Evolutionary conservation across 92 coral and sea anemone species (phyloP).

Genomic region (Micromussa lordhowensis): DNA sequence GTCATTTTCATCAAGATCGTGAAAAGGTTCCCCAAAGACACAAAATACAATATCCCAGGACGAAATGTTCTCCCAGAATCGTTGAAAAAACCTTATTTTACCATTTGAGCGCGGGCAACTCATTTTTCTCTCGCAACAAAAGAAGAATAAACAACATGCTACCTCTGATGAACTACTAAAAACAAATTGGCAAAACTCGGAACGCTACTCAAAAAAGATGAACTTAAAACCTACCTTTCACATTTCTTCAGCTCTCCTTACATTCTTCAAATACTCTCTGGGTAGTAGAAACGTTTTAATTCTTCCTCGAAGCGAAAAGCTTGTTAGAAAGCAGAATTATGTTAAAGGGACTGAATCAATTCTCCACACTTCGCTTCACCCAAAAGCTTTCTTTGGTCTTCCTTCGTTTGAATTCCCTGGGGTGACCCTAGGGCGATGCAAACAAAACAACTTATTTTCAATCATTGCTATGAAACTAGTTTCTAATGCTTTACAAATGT

Average conservation of each 20-base stretch:
- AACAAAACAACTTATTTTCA: slow-evolving; percentile 3
- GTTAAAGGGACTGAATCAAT: slow-evolving; percentile 18
- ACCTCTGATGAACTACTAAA: neutral
- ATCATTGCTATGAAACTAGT: neutral
- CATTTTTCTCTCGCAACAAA: neutral
- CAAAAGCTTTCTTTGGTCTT: neutral
- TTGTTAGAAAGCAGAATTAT: neutral
- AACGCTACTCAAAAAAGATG: neutral
- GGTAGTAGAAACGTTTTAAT: neutral
- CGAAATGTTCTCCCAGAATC: neutral
- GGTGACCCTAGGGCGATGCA: neutral
- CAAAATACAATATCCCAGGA: neutral
- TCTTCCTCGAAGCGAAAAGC: neutral
- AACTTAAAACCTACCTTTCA: slow-evolving; percentile 19
- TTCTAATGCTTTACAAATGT: neutral
- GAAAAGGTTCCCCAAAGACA: neutral
- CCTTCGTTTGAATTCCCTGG: slow-evolving; percentile 27
- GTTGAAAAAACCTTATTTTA: neutral
- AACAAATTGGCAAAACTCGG: neutral
- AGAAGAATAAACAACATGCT: neutral
- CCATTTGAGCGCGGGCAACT: neutral
- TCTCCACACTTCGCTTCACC: slow-evolving; percentile 28
- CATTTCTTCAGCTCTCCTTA: neutral
- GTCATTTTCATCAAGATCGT: neutral
- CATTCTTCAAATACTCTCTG: neutral